phyloP scores from a whole-genome alignment of 2,797 vertebrate species.

The Phrynocephalus vlangalii region DNA sequence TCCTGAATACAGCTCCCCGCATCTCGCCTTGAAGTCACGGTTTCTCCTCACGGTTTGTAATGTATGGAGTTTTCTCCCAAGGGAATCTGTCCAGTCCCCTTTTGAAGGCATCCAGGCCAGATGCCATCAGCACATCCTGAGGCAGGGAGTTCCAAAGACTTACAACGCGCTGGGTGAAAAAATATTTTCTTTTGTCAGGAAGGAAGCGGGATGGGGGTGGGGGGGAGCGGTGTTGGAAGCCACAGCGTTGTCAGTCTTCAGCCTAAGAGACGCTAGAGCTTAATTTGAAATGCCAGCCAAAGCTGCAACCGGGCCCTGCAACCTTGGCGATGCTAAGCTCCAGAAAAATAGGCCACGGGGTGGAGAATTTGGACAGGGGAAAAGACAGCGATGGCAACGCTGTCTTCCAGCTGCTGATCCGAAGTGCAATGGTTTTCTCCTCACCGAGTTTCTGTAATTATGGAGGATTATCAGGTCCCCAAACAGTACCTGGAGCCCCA shows the following conservation, averaged over 20 bases:
- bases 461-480: neutral
- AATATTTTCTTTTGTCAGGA: too few relatives aligned
- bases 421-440: neutral
- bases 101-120: too few relatives aligned
- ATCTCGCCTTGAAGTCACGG: too few relatives aligned
- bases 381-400: neutral
- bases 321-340: neutral
- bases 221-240: neutral
- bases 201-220: neutral
- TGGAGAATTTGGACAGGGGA: neutral
- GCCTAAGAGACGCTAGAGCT: neutral
- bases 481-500: neutral
- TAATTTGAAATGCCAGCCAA: neutral
- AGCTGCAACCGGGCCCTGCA: neutral
- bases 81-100: too few relatives aligned
- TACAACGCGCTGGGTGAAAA: too few relatives aligned
- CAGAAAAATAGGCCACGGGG: neutral
- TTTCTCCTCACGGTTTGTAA: too few relatives aligned
- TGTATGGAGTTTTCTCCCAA: too few relatives aligned
- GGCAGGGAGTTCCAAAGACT: too few relatives aligned
- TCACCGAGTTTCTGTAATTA: slow-evolving; percentile 12
- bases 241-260: neutral
- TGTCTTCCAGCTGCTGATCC: neutral
- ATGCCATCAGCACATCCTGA: too few relatives aligned
- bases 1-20: too few relatives aligned